A percentile compares a stretch with the other conserved stretches of the same genome.
phyloP scores from a whole-genome alignment of 2,113 vertebrate species.

The Bos indicus region DNA sequence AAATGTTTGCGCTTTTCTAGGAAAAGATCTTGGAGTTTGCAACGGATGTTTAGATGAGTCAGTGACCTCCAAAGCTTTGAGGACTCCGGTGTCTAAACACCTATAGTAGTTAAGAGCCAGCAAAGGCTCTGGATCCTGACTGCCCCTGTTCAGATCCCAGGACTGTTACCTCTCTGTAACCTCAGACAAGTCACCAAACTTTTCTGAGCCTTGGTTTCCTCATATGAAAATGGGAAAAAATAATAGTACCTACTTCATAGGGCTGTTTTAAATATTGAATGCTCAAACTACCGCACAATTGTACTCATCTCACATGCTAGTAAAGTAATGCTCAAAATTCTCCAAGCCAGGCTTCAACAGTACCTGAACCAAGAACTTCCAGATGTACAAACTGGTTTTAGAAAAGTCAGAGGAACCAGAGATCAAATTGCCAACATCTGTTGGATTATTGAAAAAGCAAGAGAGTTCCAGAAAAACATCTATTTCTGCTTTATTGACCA shows the following conservation, averaged over 20 bases:
- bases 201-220: not conserved
- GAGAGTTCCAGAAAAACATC: not conserved
- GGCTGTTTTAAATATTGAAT: not conserved
- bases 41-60: not conserved
- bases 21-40: not conserved
- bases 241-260: not conserved
- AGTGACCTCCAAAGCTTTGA: not conserved
- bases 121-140: not conserved
- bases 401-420: no score
- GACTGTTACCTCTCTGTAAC: not conserved
- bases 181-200: not conserved
- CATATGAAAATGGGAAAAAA: not conserved
- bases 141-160: not conserved
- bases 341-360: not conserved
- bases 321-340: not conserved
- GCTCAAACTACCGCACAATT: not conserved
- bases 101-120: not conserved
- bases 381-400: not conserved
- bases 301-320: not conserved
- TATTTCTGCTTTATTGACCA: not conserved
- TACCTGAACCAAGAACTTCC: not conserved
- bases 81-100: not conserved
- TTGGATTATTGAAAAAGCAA: not conserved
- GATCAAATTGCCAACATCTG: not conserved
- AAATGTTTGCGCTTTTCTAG: not conserved